A percentile compares a stretch with the other conserved stretches of the same genome.
Evolutionary conservation across 2,797 vertebrate species (phyloP).

Genomic region (Rhincodon typus): DNA sequence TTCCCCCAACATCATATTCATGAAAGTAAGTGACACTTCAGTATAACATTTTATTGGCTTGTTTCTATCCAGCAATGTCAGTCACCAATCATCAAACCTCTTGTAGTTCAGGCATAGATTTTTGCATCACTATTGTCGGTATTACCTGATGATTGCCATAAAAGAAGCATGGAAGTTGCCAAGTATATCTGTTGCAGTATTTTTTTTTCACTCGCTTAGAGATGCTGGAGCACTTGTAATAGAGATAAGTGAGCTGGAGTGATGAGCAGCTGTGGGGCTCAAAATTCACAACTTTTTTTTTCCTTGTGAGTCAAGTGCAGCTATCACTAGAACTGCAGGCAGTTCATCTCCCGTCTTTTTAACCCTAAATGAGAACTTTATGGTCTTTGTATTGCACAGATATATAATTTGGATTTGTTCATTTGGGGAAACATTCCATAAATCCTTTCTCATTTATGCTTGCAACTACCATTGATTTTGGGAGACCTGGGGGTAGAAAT

Average conservation of each 20-base stretch:
- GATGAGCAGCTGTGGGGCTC: background rate
- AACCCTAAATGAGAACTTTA: background rate
- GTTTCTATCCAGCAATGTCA: background rate
- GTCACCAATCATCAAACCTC: background rate
- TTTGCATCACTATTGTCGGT: background rate
- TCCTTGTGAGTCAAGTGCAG: background rate
- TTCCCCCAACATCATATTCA: background rate
- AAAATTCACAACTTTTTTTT: background rate
- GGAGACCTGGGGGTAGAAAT: background rate
- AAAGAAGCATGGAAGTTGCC: background rate
- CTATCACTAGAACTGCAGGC: background rate
- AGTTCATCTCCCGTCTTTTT: background rate
- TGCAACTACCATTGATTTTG: background rate
- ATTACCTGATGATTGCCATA: background rate
- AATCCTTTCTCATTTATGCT: background rate
- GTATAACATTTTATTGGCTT: background rate
- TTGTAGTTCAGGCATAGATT: background rate
- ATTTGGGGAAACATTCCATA: background rate
- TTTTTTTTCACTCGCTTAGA: background rate
- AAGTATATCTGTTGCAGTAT: background rate
- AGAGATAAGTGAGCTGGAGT: background rate
- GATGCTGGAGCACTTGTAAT: background rate
- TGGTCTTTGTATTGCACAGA: background rate
- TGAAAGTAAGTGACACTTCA: background rate
- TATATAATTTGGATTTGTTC: background rate